Base-by-base conservation (phyloP, 2,888 invertebrate genomes). In the Teleogryllus oceanicus region DNA sequence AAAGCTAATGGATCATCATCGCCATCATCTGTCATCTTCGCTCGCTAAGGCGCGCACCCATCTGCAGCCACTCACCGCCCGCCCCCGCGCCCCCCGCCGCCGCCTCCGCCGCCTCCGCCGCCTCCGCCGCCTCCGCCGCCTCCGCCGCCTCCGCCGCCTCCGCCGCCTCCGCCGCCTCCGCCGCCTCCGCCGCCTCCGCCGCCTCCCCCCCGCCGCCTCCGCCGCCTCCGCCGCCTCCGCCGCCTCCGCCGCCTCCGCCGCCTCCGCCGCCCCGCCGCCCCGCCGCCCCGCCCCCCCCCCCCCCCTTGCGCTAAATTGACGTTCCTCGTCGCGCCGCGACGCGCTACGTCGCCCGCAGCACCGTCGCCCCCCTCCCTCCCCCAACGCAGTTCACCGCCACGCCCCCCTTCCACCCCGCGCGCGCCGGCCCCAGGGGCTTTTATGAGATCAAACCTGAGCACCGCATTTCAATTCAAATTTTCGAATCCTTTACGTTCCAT, bases 401-500 rank as follows among this genome's bases (percentile, higher is more conserved):
- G 13, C 62, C 62, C 62, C 62, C 16, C 62, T 13, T 62, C n/a
- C n/a, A 10, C 11, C n/a, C n/a, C 62, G 62, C 62, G 12, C 18
- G 16, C 62, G 4, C 62, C 62, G 62, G 13, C 75, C 20, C 20
- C 75, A 24, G 37, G 74, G n/a, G 78, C 80, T 80, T 77, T 78
- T 75, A 78, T 80, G 50, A 80, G 77, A 78, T 80, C 75, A 80
- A 78, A 80, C 80, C 80, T 80, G 77, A 80, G 80, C 80, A 80
- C 79, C 76, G 76, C 77, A 77, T 50, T 50, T 21, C 74, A 78
- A 62, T 77, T 76, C 80, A 76, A 80, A 81, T 81, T 81, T 80
- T 81, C 81, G 79, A 79, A 78, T 81, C 75, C 77, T 81, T 81
- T 79, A 81, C 81, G 81, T 81, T 81, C 81, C 79, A 81, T 81